Conservation (phyloP, 92 coral and sea anemone genomes). For the Hydrozoanthus gracilis region DNA sequence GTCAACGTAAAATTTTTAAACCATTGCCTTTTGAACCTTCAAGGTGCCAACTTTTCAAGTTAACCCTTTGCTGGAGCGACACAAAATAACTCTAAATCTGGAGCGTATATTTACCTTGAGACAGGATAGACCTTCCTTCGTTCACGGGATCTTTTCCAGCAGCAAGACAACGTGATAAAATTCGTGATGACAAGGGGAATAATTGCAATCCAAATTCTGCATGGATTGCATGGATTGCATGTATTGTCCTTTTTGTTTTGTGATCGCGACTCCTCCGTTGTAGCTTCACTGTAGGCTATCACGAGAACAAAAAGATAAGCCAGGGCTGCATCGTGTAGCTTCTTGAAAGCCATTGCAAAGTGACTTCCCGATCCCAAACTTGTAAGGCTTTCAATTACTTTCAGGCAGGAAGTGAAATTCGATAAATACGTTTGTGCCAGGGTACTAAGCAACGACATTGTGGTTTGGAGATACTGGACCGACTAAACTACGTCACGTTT, state of each 20-base stretch:
- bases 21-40: not conserved
- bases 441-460: too few species aligned
- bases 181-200: constrained; percentile 9
- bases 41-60: not conserved
- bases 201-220: constrained; percentile 24
- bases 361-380: too few species aligned
- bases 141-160: constrained; percentile 10
- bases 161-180: constrained; percentile 2
- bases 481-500: too few species aligned
- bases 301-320: not conserved
- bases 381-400: too few species aligned
- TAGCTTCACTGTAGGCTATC: not conserved
- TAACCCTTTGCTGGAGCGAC: not conserved
- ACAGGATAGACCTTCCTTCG: not conserved
- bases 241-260: not conserved
- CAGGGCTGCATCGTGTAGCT: not conserved
- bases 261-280: not conserved
- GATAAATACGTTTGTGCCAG: too few species aligned
- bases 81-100: too few species aligned
- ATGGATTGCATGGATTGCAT: not conserved
- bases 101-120: not conserved
- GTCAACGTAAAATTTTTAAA: not conserved
- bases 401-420: too few species aligned
- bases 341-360: not conserved
- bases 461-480: too few species aligned